Percentiles rank a stretch among this genome's conserved stretches.
phyloP scores from a whole-genome alignment of 2,113 vertebrate species.

The Otus sunia region DNA sequence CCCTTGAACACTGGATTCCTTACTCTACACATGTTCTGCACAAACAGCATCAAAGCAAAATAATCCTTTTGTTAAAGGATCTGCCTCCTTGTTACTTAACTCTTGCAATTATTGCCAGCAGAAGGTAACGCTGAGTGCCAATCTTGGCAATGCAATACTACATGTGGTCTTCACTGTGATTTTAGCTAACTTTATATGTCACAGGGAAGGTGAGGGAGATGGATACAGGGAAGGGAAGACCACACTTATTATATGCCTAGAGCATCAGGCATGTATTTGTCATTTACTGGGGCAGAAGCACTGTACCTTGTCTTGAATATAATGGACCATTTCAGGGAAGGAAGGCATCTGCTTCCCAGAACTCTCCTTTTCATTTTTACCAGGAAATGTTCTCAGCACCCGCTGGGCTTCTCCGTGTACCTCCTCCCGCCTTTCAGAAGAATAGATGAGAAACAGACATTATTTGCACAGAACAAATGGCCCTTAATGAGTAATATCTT shows the following conservation, averaged over 20 bases:
- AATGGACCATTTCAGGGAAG: constrained; percentile 95
- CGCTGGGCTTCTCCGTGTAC: constrained; percentile 91
- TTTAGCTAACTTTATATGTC: background rate
- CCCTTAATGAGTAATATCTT: background rate
- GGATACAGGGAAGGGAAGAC: background rate
- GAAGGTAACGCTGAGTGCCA: background rate
- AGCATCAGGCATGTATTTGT: background rate
- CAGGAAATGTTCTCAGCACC: constrained; percentile 82
- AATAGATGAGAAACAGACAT: constrained; percentile 5
- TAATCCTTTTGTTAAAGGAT: background rate
- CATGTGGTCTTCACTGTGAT: background rate
- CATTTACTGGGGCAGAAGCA: background rate
- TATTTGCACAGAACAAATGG: background rate
- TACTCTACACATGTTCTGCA: fast-evolving
- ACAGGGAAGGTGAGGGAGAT: background rate
- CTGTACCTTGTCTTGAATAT: constrained; percentile 93
- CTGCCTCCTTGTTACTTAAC: background rate
- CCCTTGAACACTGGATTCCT: background rate
- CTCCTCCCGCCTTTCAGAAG: constrained; percentile 86
- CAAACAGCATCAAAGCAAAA: background rate
- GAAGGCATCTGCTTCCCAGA: constrained; percentile 87
- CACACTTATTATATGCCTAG: background rate
- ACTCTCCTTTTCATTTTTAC: constrained; percentile 83
- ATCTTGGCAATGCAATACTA: background rate
- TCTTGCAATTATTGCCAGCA: background rate